Evolutionary conservation across 1,140 invertebrate genomes (phyloP), one percentile per base, ranked within the genome.

Genomic region (Aporrectodea caliginosa): DNA sequence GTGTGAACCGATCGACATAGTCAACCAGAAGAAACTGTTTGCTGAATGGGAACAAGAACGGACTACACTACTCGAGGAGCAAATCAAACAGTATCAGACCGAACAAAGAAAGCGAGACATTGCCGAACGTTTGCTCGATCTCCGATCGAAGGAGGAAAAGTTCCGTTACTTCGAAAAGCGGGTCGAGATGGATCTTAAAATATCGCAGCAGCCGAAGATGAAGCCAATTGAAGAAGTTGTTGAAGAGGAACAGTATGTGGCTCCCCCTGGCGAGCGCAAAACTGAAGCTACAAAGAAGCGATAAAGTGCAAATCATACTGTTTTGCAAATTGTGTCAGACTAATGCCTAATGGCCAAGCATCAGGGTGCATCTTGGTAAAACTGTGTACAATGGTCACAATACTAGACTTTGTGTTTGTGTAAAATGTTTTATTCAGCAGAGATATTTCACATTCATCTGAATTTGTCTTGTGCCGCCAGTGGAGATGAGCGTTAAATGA

Each of bases 71-170:
- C 74, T 82, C 2, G 69, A 82, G 22, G 69, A 79, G 30, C 78
- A 82, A 69, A 69, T 82, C 16, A 75, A 58, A 35, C 75, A 75
- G 69, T 78, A 77, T 43, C 30, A 35, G n/a, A 77, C 27, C 6
- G 31, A 71, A 30, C 72, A 79, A 68, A 83, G 82, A 76, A 79
- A 78, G 33, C 35, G 81, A 16, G 80, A 81, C 30, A 83, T 83
- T 43, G 78, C 81, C 32, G 43, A 82, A 34, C 79, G 79, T 75
- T 72, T 83, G 12, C 70, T 78, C 22, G 81, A 80, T n/a, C 32
- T 83, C 1, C 71, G 78, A n/a, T 75, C 79, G 34, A 82, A 81
- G 16, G 82, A 83, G 43, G 81, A 82, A 72, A 73, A 71, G 32
- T 77, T 83, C 1, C 35, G 43, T 43, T 81, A 75, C n/a, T 82